Percentiles rank a stretch among this genome's conserved stretches.
phyloP scores from a whole-genome alignment of 2,797 vertebrate species.

The Mus minutoides region DNA sequence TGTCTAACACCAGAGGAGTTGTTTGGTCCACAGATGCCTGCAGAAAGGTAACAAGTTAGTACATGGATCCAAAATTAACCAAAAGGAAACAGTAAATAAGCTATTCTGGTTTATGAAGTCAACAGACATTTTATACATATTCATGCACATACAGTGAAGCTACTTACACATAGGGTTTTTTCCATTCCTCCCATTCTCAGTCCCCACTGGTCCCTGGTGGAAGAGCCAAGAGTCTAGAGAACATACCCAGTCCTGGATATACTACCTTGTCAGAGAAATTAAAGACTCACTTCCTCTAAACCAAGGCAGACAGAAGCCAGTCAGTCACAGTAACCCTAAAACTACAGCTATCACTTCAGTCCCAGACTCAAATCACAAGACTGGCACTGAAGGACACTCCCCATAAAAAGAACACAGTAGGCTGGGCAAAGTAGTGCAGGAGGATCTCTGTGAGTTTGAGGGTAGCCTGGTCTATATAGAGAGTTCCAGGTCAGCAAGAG shows the following conservation, averaged over 20 bases:
- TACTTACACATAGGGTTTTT: background rate
- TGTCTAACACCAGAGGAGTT: slow-evolving; percentile 70
- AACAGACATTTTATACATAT: background rate
- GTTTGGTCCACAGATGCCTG: slow-evolving; percentile 89
- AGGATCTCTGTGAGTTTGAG: background rate
- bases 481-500: background rate
- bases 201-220: background rate
- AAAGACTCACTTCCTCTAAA: background rate
- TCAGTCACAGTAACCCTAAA: background rate
- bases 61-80: background rate
- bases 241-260: background rate
- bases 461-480: background rate
- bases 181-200: background rate
- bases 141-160: background rate
- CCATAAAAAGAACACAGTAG: background rate
- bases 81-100: background rate
- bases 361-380: background rate
- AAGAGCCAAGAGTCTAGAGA: background rate
- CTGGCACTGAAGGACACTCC: background rate
- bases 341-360: background rate
- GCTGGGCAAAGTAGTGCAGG: background rate
- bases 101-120: background rate
- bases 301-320: background rate
- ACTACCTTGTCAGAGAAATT: background rate
- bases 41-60: slow-evolving; percentile 5